A percentile compares a stretch with the other conserved stretches of the same genome.
Evolutionary conservation across 1,140 invertebrate genomes (phyloP).

Genomic region (Reticulitermes speratus): DNA sequence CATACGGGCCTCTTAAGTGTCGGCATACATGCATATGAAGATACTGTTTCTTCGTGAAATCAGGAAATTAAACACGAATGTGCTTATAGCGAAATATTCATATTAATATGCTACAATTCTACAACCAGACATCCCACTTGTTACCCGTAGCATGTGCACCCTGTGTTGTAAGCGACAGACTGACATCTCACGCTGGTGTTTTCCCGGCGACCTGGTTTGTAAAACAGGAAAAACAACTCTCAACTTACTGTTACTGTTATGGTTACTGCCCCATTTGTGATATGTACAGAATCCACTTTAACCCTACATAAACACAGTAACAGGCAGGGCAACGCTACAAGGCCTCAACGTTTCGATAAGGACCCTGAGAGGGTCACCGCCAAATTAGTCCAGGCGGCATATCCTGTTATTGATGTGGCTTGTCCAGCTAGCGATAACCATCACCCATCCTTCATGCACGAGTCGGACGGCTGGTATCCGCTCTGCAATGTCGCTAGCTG

Average conservation of each 20-base stretch:
- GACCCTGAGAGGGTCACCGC: not conserved
- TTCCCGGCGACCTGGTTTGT: not conserved
- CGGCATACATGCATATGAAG: no score
- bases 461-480: not conserved
- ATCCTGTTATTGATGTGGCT: not conserved
- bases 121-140: no score
- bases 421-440: not conserved
- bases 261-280: not conserved
- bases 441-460: not conserved
- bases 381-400: not conserved
- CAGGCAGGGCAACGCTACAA: not conserved
- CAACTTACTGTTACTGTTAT: not conserved
- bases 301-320: not conserved
- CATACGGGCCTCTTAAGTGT: no score
- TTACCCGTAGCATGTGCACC: no score
- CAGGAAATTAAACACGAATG: no score
- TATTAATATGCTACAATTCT: no score
- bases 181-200: no score
- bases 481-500: no score
- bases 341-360: not conserved
- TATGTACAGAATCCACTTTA: not conserved
- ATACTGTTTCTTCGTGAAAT: no score
- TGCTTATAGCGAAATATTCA: no score
- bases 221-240: not conserved
- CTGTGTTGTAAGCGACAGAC: no score